Evolutionary conservation across 2,113 vertebrate species (phyloP).

Genomic region (Cercocebus atys): DNA sequence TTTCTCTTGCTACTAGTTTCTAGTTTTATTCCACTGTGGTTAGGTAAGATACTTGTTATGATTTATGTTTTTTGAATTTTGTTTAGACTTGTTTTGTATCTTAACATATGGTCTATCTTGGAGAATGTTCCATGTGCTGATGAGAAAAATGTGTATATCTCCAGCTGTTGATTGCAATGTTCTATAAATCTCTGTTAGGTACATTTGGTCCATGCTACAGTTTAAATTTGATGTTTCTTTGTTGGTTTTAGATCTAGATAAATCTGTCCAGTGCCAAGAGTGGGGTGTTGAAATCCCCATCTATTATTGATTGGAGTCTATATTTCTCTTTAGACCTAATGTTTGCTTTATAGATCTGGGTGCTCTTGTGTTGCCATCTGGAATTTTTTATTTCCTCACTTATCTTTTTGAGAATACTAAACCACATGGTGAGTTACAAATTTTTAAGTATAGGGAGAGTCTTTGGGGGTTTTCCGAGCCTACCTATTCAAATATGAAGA

Average conservation of each 20-base stretch:
- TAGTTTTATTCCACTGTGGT: not conserved
- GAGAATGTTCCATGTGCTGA: not conserved
- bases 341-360: not conserved
- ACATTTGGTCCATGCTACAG: not conserved
- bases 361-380: not conserved
- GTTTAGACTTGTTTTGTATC: not conserved
- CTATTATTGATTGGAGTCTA: not conserved
- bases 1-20: not conserved
- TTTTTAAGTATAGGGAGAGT: not conserved
- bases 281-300: not conserved
- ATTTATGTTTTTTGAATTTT: not conserved
- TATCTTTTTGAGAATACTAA: constrained; percentile 37
- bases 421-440: not conserved
- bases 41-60: not conserved
- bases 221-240: not conserved
- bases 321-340: not conserved
- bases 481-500: not conserved
- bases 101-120: not conserved
- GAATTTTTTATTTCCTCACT: not conserved
- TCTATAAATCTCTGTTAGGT: not conserved
- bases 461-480: not conserved
- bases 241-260: not conserved
- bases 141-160: not conserved
- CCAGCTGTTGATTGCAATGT: not conserved
- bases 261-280: not conserved